phyloP scores from a whole-genome alignment of 2,113 vertebrate genomes.

The Zosterops pallidus region DNA sequence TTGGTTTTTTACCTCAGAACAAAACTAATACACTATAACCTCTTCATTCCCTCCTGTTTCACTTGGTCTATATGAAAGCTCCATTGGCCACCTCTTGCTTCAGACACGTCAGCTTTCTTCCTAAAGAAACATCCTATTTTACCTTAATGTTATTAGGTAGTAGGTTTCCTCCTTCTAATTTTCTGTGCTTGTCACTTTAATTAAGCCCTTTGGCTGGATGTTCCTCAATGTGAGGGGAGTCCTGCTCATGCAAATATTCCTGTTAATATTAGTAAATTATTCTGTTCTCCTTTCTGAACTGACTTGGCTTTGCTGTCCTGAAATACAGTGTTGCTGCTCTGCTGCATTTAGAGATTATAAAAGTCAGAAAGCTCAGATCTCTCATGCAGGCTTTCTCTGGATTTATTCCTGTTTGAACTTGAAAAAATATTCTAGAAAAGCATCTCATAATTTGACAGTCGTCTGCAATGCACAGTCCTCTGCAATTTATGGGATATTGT shows the following conservation, averaged over 20 bases:
- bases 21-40: neutral
- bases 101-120: neutral
- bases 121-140: neutral
- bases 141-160: neutral
- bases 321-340: conserved; percentile 4
- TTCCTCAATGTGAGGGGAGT: neutral
- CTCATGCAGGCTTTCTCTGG: neutral
- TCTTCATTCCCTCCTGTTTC: neutral
- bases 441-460: neutral
- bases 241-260: neutral
- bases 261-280: neutral
- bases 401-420: conserved; percentile 46
- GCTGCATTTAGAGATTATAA: neutral
- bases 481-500: neutral
- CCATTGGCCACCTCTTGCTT: neutral
- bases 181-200: neutral
- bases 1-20: neutral
- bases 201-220: neutral
- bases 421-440: conserved; percentile 21
- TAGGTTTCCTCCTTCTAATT: neutral
- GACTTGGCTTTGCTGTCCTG: neutral
- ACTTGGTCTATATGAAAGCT: neutral
- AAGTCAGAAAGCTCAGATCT: conserved; percentile 2
- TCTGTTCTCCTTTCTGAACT: neutral
- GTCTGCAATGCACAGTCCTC: neutral